Base-by-base conservation (phyloP, 2,888 invertebrate genomes). In the Ennomos quercinarius region DNA sequence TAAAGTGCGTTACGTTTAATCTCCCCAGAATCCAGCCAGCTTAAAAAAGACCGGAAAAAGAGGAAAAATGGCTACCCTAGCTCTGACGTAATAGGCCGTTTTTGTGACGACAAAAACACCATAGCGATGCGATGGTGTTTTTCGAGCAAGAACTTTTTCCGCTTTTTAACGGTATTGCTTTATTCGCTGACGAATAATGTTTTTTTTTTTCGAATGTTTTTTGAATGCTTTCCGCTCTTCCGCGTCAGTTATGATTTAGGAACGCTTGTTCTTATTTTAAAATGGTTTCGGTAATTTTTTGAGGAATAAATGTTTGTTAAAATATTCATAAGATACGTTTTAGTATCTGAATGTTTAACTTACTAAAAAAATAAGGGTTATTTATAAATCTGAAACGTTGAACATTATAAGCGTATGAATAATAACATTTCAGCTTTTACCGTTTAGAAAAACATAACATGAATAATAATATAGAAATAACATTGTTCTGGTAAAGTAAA, bases 31-130 rank as follows among this genome's bases (percentile, higher is more conserved):
- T 48, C 39, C 45, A 2, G 13, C 37, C 38, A 35, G 11, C 36
- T 38, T 12, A 51, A 52, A 57, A 42, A 46, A 51, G 2, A 8
- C 27, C 43, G 51, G 45, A 51, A 57, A 45, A 50, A n/a, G 10
- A 34, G 35, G 34, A 57, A 51, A 47, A 57, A 57, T 52, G 51
- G 51, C 38, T 11, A 40, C 51, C n/a, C 57, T 52, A 57, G 57
- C 46, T 54, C 38, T 55, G 60, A 55, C 60, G 60, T 60, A 55
- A 60, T 56, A 60, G 47, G 44, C 46, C 17, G 11, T 46, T 60
- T 60, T 60, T 60, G 54, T 50, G 39, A 34, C 13, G 36, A 34
- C 12, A 42, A 55, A 54, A 42, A 50, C 39, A 47, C 49, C 48
- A 48, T 48, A 42, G 55, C 55, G 47, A 34, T 9, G 46, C 46